Percentiles rank a stretch among this genome's conserved stretches.
Conservation (phyloP, 1,140 invertebrate genomes). For the Anagrus nilaparvatae region DNA sequence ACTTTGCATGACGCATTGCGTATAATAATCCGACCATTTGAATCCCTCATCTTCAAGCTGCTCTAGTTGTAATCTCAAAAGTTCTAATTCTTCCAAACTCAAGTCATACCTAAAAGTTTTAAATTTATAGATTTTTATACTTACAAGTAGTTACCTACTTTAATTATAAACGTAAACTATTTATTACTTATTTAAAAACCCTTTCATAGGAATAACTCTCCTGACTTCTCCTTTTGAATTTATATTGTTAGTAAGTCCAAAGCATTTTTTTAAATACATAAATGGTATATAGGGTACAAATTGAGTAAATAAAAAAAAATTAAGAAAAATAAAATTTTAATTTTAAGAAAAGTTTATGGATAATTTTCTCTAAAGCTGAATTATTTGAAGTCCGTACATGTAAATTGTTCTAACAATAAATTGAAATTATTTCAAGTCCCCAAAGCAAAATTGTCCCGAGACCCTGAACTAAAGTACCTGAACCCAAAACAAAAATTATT, state of each 20-base stretch:
- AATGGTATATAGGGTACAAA: neutral
- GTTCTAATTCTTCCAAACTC: constrained; percentile 49
- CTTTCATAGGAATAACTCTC: neutral
- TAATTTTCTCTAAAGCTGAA: too few relatives aligned
- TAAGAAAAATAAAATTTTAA: too few relatives aligned
- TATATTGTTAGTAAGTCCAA: neutral
- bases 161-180: neutral
- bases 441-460: too few relatives aligned
- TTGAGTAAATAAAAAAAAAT: neutral
- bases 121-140: neutral
- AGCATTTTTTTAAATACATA: neutral
- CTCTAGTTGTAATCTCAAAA: constrained; percentile 58
- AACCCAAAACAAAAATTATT: too few relatives aligned
- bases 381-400: too few relatives aligned
- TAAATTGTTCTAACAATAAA: too few relatives aligned
- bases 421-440: too few relatives aligned
- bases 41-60: constrained; percentile 58
- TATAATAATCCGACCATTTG: constrained; percentile 70
- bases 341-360: too few relatives aligned
- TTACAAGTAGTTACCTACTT: too few relatives aligned
- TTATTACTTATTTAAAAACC: neutral
- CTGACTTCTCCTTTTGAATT: neutral
- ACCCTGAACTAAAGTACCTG: too few relatives aligned
- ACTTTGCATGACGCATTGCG: constrained; percentile 71
- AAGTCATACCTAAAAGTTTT: constrained; percentile 50